Percentiles rank a stretch among this genome's conserved stretches.
Conservation (phyloP, 2,888 invertebrate genomes). For the Mechanitis mazaeus region DNA sequence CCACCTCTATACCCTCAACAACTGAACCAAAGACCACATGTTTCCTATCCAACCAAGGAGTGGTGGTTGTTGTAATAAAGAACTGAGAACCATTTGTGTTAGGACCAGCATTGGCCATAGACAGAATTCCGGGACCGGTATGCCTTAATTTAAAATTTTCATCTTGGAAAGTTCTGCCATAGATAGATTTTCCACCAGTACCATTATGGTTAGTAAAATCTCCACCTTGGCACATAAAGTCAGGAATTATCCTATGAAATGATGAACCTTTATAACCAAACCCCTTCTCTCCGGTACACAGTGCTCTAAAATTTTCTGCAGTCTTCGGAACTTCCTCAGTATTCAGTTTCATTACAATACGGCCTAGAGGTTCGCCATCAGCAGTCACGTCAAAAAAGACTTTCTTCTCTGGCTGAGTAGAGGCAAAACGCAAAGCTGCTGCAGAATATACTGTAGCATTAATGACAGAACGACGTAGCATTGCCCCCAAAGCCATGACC, state of each 20-base stretch:
- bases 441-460: slow-evolving; percentile 66
- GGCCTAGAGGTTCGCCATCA: slow-evolving; percentile 86
- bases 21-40: slow-evolving; percentile 97
- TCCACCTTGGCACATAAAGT: slow-evolving; percentile 97
- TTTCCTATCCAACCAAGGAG: slow-evolving; percentile 94
- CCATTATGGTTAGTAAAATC: slow-evolving; percentile 96
- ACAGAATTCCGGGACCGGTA: slow-evolving; percentile 90
- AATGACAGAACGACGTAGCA: slow-evolving; percentile 54
- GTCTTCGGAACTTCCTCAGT: slow-evolving; percentile 94
- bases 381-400: slow-evolving; percentile 94
- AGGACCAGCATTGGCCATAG: slow-evolving; percentile 97
- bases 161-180: slow-evolving; percentile 94
- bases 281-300: slow-evolving; percentile 81
- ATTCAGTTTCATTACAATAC: slow-evolving; percentile 92
- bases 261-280: slow-evolving; percentile 93
- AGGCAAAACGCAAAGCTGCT: slow-evolving; percentile 58
- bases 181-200: slow-evolving; percentile 97
- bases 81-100: slow-evolving; percentile 98
- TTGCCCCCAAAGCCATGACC: slow-evolving; percentile 46
- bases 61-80: slow-evolving; percentile 95
- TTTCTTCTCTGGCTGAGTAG: slow-evolving; percentile 59
- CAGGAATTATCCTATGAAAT: slow-evolving; percentile 94
- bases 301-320: slow-evolving; percentile 95
- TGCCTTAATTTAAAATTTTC: slow-evolving; percentile 97
- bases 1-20: slow-evolving; percentile 93